Evolutionary conservation across 2,113 vertebrate genomes (phyloP).

Genomic region (Chloroceryle aenea): DNA sequence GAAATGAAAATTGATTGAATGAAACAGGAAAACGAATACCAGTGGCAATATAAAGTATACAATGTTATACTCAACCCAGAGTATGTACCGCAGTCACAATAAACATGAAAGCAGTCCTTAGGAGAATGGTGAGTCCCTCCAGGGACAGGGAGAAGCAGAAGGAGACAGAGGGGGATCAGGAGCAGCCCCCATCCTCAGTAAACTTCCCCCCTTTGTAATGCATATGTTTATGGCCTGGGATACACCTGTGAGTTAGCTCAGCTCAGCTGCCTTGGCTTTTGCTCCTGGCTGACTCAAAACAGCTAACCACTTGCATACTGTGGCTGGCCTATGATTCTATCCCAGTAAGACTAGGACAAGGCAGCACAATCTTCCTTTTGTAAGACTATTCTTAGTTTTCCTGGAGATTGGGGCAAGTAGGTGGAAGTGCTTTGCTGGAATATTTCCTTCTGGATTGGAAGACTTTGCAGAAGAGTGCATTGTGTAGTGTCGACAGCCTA

Average conservation of each 20-base stretch:
- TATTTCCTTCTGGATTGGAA: background rate
- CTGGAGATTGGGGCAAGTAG: background rate
- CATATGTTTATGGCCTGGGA: background rate
- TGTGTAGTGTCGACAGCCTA: background rate
- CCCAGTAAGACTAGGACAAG: background rate
- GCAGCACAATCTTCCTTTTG: background rate
- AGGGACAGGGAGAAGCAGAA: background rate
- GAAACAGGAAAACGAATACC: background rate
- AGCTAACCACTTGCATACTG: too few species aligned
- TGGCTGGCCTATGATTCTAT: background rate
- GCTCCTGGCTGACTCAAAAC: background rate
- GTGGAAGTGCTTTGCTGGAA: background rate
- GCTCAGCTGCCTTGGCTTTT: background rate
- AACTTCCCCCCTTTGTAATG: background rate
- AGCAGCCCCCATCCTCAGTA: background rate
- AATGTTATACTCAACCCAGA: background rate
- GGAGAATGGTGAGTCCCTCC: background rate
- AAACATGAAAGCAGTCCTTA: background rate
- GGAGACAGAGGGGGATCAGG: background rate
- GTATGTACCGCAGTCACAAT: background rate
- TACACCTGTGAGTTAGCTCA: background rate
- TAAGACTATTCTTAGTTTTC: background rate
- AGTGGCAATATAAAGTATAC: background rate
- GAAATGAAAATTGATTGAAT: background rate
- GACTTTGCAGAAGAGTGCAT: background rate